Base-by-base conservation (phyloP, 2,797 vertebrate genomes). In the Sebastes diaconus region DNA sequence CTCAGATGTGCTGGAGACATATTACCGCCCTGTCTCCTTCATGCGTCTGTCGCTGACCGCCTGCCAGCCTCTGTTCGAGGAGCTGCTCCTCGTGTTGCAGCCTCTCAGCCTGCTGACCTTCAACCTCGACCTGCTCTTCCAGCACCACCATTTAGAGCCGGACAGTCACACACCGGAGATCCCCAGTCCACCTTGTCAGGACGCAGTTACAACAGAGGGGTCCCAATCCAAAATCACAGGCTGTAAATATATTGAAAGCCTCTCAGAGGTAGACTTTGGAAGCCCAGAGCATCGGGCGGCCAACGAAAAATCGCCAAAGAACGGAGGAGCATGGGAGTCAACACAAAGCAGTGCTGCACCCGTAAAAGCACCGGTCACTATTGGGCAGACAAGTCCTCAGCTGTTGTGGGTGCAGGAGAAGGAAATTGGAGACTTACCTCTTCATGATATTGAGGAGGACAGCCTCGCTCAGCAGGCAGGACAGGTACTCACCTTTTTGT, bases 61-160 rank as follows among this genome's bases (percentile, higher is more conserved):
- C 79, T 96, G 96, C 34, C 96, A 95, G n/a, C 90, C 93, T 67
- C 95, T 98, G 8, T 97, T 96, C 0, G 97, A 98, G 0, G 98
- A 99, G 84, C 95, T 99, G 79, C 95, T 99, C 68, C 96, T 99
- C 2, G 95, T 98, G 63, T 88, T 99, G 85, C 98, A 99, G 90
- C 98, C 98, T 0, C 94, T 99, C 65, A 97, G 98, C 0, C 97
- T 97, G 86, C 95, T 99, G 72, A 98, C 97, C 60, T 99, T 99
- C 87, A 98, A 98, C 92, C 95, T 99, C 0, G 98, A 99, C 90
- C 93, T 99, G 87, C 97, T 99, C 78, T 99, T 99, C 29, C 98
- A 99, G 73, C 97, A 99, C 90, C 98, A 98, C 85, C 97, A 97
- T 78, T 90, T 97, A 25, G 96, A 97, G 83, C 89, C 94, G 6